Percentiles rank a stretch among this genome's conserved stretches.
phyloP scores from a whole-genome alignment of 35 echinoderm and acorn worm species.

The Acanthaster planci region DNA sequence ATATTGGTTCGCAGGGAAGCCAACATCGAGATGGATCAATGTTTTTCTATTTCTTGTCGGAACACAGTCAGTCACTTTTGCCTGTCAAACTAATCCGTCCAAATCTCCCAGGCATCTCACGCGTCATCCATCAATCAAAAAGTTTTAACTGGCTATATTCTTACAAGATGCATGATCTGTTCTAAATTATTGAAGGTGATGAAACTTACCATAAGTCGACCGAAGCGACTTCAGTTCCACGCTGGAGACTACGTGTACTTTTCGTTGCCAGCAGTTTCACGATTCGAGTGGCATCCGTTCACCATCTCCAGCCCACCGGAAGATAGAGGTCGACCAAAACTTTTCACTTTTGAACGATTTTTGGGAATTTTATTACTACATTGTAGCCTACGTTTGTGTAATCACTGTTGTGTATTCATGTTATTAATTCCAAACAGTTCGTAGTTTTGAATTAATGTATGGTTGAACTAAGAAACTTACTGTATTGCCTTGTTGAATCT shows the following conservation, averaged over 20 bases:
- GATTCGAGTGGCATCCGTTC: conserved; percentile 78
- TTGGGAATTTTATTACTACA: neutral
- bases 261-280: conserved; percentile 56
- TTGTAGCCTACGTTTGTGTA: neutral
- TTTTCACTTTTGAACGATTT: neutral
- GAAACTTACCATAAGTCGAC: conserved; percentile 52
- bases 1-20: no score
- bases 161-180: neutral
- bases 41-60: no score
- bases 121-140: neutral
- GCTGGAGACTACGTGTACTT: conserved; percentile 76
- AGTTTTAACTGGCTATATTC: no score
- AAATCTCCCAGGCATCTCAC: neutral
- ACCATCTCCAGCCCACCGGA: conserved; percentile 73
- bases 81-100: no score
- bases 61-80: no score
- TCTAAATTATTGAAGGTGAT: conserved; percentile 58
- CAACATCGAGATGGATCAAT: no score
- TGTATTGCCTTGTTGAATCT: no score
- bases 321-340: conserved; percentile 46
- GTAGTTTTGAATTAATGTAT: no score
- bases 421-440: no score
- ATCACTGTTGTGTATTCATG: neutral
- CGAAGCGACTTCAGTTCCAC: conserved; percentile 49
- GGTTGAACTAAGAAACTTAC: no score